These are phyloP conservation scores for Cryptotis parvus DNA, from an alignment of 2,113 vertebrate genomes.

Conservation along the genomic window DNA sequence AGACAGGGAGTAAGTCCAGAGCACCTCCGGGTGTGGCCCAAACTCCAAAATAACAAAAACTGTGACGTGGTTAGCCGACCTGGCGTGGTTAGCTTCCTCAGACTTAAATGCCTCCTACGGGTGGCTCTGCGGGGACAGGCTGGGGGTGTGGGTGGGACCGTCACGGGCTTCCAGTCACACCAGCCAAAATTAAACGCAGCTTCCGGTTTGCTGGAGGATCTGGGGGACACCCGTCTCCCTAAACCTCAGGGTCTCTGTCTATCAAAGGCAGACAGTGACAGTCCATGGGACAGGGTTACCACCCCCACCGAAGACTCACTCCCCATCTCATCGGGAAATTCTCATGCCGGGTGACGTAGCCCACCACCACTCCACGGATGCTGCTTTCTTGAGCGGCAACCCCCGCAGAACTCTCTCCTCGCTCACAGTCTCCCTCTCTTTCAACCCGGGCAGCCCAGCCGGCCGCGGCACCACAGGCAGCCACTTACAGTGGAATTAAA, in stretches of 20 bases:
- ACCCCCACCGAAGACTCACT: too few relatives aligned
- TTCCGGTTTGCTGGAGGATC: background rate
- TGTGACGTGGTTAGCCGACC: too few relatives aligned
- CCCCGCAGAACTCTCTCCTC: background rate
- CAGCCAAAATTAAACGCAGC: background rate
- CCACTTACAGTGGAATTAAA: background rate
- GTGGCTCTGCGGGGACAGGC: background rate
- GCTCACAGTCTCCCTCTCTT: background rate
- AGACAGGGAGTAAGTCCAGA: too few relatives aligned
- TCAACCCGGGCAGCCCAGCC: background rate
- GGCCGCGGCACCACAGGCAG: background rate
- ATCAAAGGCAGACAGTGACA: too few relatives aligned
- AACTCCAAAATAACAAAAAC: too few relatives aligned
- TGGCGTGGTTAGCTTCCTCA: background rate
- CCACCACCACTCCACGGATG: too few relatives aligned
- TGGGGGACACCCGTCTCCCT: too few relatives aligned
- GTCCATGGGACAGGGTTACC: too few relatives aligned
- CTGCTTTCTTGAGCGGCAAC: background rate
- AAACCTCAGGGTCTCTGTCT: background rate
- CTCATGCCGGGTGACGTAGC: too few relatives aligned
- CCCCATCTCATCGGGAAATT: too few relatives aligned
- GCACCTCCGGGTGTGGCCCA: too few relatives aligned
- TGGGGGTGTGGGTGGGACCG: fast-evolving
- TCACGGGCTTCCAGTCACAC: background rate
- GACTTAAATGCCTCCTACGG: background rate